Evolutionary conservation across 1,140 invertebrate species (phyloP).

Genomic region (Zaprionus camerounensis): DNA sequence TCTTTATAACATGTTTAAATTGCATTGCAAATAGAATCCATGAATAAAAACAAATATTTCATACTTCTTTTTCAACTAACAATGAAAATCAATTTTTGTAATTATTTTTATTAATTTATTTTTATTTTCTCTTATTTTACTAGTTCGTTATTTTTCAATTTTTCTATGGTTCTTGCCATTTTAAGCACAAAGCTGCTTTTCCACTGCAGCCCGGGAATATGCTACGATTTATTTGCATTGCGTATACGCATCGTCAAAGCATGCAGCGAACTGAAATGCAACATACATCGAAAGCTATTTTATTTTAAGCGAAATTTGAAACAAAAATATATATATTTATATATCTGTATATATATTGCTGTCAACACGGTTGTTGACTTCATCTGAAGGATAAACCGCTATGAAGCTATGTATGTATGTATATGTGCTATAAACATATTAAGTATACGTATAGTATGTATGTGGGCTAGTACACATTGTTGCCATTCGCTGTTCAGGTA

Average conservation of each 20-base stretch:
- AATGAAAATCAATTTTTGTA: neutral
- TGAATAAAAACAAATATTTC: neutral
- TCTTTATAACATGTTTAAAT: neutral
- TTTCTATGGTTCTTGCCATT: neutral
- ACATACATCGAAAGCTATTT: neutral
- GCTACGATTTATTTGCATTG: neutral
- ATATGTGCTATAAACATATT: neutral
- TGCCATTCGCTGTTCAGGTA: neutral
- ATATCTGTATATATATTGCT: neutral
- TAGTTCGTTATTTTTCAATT: neutral
- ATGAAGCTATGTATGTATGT: constrained; percentile 3
- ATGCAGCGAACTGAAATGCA: neutral
- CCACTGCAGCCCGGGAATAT: neutral
- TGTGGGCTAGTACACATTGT: neutral
- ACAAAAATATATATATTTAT: constrained; percentile 7
- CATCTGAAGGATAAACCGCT: constrained; percentile 15
- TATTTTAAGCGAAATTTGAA: neutral
- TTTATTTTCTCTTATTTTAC: neutral
- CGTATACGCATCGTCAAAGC: constrained; percentile 3
- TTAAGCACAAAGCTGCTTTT: neutral
- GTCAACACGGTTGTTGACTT: constrained; percentile 9
- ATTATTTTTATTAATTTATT: neutral
- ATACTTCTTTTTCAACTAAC: neutral
- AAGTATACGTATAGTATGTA: neutral
- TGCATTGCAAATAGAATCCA: too few relatives aligned